Conservation (phyloP, 1,140 invertebrate species). For the Neodiprion pinetum region DNA sequence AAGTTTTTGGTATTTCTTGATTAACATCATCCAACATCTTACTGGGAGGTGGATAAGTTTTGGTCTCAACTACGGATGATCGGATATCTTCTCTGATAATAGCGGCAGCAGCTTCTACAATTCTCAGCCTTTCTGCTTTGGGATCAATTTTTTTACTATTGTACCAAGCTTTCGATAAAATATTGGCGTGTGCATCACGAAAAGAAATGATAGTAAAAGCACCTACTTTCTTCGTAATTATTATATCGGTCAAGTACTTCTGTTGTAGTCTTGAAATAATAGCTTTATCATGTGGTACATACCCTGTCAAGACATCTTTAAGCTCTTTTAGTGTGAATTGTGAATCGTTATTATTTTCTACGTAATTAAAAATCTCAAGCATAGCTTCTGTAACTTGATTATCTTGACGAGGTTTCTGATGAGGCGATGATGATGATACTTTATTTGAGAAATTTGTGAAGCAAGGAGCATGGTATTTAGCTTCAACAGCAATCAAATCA, state of each 20-base stretch:
- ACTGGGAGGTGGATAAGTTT: slow-evolving; percentile 30
- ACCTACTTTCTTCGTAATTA: slow-evolving; percentile 47
- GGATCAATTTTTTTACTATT: slow-evolving; percentile 19
- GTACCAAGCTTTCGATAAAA: slow-evolving; percentile 34
- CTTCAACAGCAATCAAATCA: slow-evolving; percentile 48
- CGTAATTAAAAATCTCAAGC: slow-evolving; percentile 18
- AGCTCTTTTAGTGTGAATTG: slow-evolving; percentile 39
- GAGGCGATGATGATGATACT: slow-evolving; percentile 29
- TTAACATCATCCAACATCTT: slow-evolving; percentile 27
- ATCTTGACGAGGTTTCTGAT: background rate
- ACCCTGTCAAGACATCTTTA: slow-evolving; percentile 41
- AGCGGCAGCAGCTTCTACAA: slow-evolving; percentile 34
- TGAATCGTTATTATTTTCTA: slow-evolving; percentile 14
- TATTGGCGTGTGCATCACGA: slow-evolving; percentile 31
- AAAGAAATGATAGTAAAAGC: slow-evolving; percentile 39
- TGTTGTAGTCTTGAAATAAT: slow-evolving; percentile 47
- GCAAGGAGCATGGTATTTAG: slow-evolving; percentile 46
- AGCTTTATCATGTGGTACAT: slow-evolving; percentile 47
- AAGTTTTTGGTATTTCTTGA: slow-evolving; percentile 17
- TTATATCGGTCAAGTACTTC: slow-evolving; percentile 45
- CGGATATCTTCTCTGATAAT: slow-evolving; percentile 41
- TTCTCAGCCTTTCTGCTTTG: slow-evolving; percentile 32
- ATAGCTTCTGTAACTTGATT: slow-evolving; percentile 22
- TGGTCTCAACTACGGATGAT: slow-evolving; percentile 27
- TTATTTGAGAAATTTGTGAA: slow-evolving; percentile 46